Conservation (phyloP, 2,797 vertebrate species). For the Tinamus major region DNA sequence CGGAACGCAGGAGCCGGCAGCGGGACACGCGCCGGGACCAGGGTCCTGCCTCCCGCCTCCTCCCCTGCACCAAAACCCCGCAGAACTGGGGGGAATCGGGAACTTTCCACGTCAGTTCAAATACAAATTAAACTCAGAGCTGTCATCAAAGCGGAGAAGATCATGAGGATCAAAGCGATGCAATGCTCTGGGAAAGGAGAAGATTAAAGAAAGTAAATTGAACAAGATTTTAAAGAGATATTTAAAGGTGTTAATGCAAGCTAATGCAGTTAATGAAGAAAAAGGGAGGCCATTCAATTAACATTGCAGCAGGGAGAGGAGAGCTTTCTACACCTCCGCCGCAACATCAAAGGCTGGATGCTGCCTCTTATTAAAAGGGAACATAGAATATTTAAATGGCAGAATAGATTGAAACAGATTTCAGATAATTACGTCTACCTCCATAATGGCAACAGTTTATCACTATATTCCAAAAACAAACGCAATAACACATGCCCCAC, state of each 20-base stretch:
- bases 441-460: conserved; percentile 78
- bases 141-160: conserved; percentile 81
- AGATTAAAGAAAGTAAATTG: conserved; percentile 89
- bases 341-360: conserved; percentile 83
- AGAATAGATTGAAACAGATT: conserved; percentile 79
- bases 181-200: conserved; percentile 77
- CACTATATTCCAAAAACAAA: conserved; percentile 71
- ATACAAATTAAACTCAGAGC: conserved; percentile 83
- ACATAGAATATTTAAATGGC: conserved; percentile 79
- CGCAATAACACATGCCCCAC: conserved; percentile 48
- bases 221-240: conserved; percentile 84
- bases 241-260: conserved; percentile 87
- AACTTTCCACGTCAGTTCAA: conserved; percentile 86
- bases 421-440: conserved; percentile 74
- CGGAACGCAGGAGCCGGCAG: neutral
- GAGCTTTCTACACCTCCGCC: conserved; percentile 80
- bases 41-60: neutral
- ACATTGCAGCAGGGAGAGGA: conserved; percentile 80
- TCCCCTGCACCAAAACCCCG: neutral
- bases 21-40: neutral
- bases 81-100: conserved; percentile 68
- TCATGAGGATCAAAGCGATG: conserved; percentile 83
- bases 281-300: conserved; percentile 82
- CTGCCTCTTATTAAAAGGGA: conserved; percentile 79
- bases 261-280: conserved; percentile 83